A percentile compares a stretch with the other conserved stretches of the same genome.
phyloP scores from a whole-genome alignment of 2,888 invertebrate species.

The Romanomermis culicivorax region DNA sequence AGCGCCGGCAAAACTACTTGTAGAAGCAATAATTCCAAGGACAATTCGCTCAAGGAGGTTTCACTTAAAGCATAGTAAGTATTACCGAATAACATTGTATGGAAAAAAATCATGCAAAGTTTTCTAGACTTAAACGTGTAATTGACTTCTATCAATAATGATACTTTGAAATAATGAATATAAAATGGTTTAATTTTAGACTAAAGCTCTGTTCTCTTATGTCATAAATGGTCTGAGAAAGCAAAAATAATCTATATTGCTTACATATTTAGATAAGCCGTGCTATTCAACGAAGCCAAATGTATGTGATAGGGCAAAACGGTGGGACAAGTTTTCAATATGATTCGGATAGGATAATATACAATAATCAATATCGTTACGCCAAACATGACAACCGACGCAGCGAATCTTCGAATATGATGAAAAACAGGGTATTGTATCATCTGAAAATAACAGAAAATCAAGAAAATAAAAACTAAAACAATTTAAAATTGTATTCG shows the following conservation, averaged over 20 bases:
- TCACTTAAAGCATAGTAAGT: constrained; percentile 38
- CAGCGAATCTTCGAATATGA: constrained; percentile 67
- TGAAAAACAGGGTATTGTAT: constrained; percentile 79
- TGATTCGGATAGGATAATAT: constrained; percentile 72
- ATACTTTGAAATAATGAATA: too few relatives aligned
- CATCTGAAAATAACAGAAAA: constrained; percentile 50
- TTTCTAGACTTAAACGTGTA: constrained; percentile 9
- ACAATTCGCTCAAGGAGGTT: constrained; percentile 62
- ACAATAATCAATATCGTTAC: constrained; percentile 83
- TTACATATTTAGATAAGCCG: neutral
- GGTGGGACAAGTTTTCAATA: constrained; percentile 56
- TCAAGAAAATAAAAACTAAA: too few relatives aligned
- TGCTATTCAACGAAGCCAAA: constrained; percentile 29
- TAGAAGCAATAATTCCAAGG: constrained; percentile 59
- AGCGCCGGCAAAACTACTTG: constrained; percentile 88
- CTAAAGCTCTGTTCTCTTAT: too few relatives aligned
- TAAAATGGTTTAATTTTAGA: too few relatives aligned
- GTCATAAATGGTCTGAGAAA: too few relatives aligned
- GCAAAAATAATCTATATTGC: too few relatives aligned
- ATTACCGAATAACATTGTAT: neutral
- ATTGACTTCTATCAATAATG: too few relatives aligned
- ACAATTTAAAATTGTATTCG: constrained; percentile 3
- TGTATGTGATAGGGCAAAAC: constrained; percentile 85
- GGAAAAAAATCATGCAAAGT: neutral
- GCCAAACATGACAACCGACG: constrained; percentile 68